Evolutionary conservation across 2,113 vertebrate species (phyloP), one percentile per base, ranked within the genome.

Genomic region (Numida meleagris): DNA sequence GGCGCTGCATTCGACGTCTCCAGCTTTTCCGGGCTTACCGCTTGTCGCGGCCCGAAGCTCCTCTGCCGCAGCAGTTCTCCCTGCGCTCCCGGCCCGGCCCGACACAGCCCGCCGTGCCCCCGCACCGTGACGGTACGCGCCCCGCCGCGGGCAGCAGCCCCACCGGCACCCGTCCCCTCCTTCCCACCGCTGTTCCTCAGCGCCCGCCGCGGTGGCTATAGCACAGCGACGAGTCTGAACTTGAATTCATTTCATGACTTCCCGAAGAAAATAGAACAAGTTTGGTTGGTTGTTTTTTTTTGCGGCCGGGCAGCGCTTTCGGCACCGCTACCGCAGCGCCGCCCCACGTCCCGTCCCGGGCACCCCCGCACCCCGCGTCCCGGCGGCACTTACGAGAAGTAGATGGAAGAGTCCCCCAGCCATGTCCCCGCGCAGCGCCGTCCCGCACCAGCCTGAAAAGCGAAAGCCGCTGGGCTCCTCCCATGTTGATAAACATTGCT

Each of bases 11-110:
- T 17, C 51, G 31, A 4, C 19, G 50, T 19, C 45, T 50, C 19
- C 3, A 6, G 24, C 14, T 66, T 71, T 19, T 61, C 68, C 20
- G 38, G 4, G 18, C 27, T 53, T 27, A 16, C 27, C 27, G 14
- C 51, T 2, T 17, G 0, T 36, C 4, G 11, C 11, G 2, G 3
- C 10, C 0, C 0, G 36, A 42, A 0, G 13, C 27, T 40, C 18
- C 58, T 42, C 2, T 0, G 1, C 20, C 36, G 6, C 4, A 25
- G 23, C 29, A 29, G 16, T 11, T 55, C 31, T 5, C 51, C 10
- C 29, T 6, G 53, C 29, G 29, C 29, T 31, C 29, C 53, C 29
- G 17, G 33, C 31, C 55, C 55, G 55, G 31, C 27, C 51, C 24
- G 24, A n/a, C n/a, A n/a, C n/a, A n/a, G 12, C 24, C 24, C 48